Evolutionary conservation across 1,140 invertebrate species (phyloP).

Genomic region (Camponotus pennsylvanicus): DNA sequence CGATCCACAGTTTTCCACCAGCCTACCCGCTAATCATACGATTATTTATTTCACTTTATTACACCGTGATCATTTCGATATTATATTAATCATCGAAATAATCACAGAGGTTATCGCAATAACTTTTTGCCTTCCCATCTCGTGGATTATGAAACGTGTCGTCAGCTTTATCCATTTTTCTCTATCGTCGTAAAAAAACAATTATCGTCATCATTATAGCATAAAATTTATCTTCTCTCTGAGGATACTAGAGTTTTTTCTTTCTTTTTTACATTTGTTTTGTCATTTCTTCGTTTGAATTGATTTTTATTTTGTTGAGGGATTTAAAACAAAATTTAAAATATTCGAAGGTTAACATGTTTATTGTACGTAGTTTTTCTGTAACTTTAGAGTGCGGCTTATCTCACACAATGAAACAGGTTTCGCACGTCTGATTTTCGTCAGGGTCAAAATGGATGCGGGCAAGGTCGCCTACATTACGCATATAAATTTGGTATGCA

Average conservation of each 20-base stretch:
- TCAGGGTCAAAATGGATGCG: slow-evolving; percentile 60
- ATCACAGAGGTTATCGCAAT: slow-evolving; percentile 18
- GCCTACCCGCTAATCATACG: slow-evolving; percentile 24
- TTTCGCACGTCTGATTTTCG: slow-evolving; percentile 58
- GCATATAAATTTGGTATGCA: neutral
- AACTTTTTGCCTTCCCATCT: neutral
- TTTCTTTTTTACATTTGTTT: neutral
- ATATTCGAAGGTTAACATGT: neutral
- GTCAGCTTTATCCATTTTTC: neutral
- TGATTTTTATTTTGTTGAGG: neutral
- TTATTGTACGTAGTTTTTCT: slow-evolving; percentile 12
- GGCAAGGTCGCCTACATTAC: slow-evolving; percentile 56
- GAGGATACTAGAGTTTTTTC: neutral
- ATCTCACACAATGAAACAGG: slow-evolving; percentile 52
- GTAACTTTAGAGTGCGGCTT: slow-evolving; percentile 11
- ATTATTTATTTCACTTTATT: slow-evolving; percentile 68
- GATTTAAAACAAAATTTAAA: neutral
- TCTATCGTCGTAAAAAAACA: neutral
- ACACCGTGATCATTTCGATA: neutral
- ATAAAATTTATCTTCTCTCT: neutral
- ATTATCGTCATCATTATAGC: neutral
- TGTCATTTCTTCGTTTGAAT: neutral
- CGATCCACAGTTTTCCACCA: slow-evolving; percentile 25
- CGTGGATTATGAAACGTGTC: slow-evolving; percentile 16
- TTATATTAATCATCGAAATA: slow-evolving; percentile 41